A percentile compares a stretch with the other conserved stretches of the same genome.
Conservation (phyloP, 2,113 vertebrate species). For the Pelecanus crispus region DNA sequence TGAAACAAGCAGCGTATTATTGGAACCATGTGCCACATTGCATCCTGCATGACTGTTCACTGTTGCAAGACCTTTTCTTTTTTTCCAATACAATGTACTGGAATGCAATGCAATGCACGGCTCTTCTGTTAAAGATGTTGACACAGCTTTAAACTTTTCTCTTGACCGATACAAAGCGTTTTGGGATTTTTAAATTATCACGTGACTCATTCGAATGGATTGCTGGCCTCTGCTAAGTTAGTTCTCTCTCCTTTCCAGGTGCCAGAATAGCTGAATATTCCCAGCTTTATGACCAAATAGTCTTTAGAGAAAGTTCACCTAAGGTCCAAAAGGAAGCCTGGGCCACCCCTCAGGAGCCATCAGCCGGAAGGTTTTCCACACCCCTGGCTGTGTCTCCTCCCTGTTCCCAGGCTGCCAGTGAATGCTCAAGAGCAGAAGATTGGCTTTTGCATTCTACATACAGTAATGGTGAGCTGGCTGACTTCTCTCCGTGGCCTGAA, state of each 20-base stretch:
- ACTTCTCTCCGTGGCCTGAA: constrained; percentile 76
- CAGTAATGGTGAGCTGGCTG: constrained; percentile 86
- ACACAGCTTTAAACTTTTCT: background rate
- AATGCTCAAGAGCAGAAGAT: constrained; percentile 75
- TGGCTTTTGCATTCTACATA: constrained; percentile 89
- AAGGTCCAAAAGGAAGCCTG: constrained; percentile 66
- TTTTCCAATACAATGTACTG: background rate
- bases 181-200: background rate
- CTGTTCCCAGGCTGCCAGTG: constrained; percentile 24
- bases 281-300: constrained; percentile 93
- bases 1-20: background rate
- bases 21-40: background rate
- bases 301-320: constrained; percentile 80
- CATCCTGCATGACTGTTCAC: background rate
- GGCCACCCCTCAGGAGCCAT: constrained; percentile 43
- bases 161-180: fast-evolving
- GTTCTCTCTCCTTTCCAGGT: constrained; percentile 73
- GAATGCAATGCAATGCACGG: background rate
- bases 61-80: background rate
- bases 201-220: background rate
- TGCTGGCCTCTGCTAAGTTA: background rate
- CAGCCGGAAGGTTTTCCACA: constrained; percentile 58
- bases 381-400: constrained; percentile 60
- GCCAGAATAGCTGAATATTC: constrained; percentile 98
- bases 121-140: background rate